Evolutionary conservation across 1,140 invertebrate species (phyloP), one percentile per base, ranked within the genome.

Genomic region (Chironomus tepperi): DNA sequence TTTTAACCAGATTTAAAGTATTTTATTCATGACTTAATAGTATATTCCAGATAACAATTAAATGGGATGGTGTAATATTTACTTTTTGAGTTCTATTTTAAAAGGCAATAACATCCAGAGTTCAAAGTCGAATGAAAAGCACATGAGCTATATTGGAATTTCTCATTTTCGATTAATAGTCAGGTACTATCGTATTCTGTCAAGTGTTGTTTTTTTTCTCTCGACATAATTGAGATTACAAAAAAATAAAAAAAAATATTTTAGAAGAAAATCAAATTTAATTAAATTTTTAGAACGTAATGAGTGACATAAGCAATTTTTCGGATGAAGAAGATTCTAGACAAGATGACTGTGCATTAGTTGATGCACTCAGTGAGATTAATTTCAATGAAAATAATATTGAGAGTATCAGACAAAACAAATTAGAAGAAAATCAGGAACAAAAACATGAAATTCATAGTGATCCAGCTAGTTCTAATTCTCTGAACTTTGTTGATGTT

Each of bases 401-500:
- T 19, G 65, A 70, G 19, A 70, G 9, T 70, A 70, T 70, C n/a
- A 21, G 65, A 70, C 12, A 57, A 15, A 12, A 15, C 15, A 57
- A 57, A 70, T 10, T 10, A 7, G 9, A 18, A 2, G 65, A 19
- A 8, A 18, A 70, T 70, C 65, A 70, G 7, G 65, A 70, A 19
- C 19, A 70, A 70, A 34, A 34, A 5, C 18, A 9, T 21, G 65
- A 18, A 16, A 70, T 9, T 9, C n/a, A 70, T 70, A 18, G 65
- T 70, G 16, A 70, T 9, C 65, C 47, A 57, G 8, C 9, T 57
- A 57, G 47, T 57, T 57, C 47, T 1, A 57, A 15, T 19, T 70
- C 65, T 18, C 12, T 70, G 6, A 70, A 70, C 7, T 70, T 70
- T 43, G 78, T 77, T 42, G 80, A 81, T 1, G 24, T 34, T 34